Percentiles rank a stretch among this genome's conserved stretches.
Evolutionary conservation across 2,113 vertebrate genomes (phyloP).

Genomic region (Seriola rivoliana): DNA sequence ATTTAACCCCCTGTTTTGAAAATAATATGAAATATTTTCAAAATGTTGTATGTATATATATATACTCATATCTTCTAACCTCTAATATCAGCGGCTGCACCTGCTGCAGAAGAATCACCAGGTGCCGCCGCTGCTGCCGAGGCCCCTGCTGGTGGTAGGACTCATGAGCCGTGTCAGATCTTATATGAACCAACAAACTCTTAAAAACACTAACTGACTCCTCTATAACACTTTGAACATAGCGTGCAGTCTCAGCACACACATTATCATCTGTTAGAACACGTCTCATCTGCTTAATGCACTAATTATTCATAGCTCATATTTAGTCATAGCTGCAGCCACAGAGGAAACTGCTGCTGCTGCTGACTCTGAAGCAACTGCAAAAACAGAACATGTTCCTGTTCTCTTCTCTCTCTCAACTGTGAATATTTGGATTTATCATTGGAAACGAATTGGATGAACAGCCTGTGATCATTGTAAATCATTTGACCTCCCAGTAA

Average conservation of each 20-base stretch:
- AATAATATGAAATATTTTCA: not conserved
- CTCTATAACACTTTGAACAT: not conserved
- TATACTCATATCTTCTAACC: conserved; percentile 16
- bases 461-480: not conserved
- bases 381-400: conserved; percentile 26
- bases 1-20: conserved; percentile 21
- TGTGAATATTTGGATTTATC: conserved; percentile 4
- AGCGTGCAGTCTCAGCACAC: not conserved
- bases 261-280: not conserved
- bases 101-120: conserved; percentile 30
- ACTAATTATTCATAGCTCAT: conserved; percentile 56
- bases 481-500: not conserved
- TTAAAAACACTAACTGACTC: not conserved
- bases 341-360: conserved; percentile 56
- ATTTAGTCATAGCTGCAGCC: conserved; percentile 53
- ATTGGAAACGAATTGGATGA: conserved; percentile 11
- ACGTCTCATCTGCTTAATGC: conserved; percentile 33
- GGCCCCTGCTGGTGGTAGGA: conserved; percentile 46
- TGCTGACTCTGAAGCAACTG: conserved; percentile 49
- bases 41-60: conserved; percentile 1
- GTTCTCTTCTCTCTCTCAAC: conserved; percentile 15
- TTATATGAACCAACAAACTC: not conserved
- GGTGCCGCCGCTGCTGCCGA: conserved; percentile 20
- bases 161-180: not conserved
- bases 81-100: conserved; percentile 21